These are phyloP conservation scores for Mormyrus proboscirostris DNA, from an alignment of 2,797 vertebrate species.

Conservation along the genomic window DNA sequence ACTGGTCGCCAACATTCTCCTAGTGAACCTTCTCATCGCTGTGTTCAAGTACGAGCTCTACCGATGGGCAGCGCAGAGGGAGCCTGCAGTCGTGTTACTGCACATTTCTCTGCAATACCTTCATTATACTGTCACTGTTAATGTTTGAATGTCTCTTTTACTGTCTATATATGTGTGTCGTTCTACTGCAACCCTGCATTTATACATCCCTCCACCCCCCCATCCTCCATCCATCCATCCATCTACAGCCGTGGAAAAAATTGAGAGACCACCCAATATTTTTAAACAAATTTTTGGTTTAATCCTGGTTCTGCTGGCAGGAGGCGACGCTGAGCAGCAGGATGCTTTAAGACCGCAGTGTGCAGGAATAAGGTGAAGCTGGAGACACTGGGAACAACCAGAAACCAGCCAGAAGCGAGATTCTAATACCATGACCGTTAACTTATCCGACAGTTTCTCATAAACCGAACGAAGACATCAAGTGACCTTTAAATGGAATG, in stretches of 20 bases:
- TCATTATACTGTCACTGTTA: neutral
- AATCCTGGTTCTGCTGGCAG: too few relatives aligned
- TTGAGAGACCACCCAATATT: too few relatives aligned
- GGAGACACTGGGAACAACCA: neutral
- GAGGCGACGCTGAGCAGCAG: too few relatives aligned
- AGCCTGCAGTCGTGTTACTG: neutral
- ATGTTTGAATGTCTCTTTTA: neutral
- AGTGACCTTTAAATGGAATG: neutral
- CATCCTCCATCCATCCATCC: too few relatives aligned
- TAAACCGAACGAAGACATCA: neutral
- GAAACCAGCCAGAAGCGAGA: neutral
- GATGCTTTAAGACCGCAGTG: neutral
- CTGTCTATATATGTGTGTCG: neutral
- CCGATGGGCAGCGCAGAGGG: neutral
- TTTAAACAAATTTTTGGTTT: too few relatives aligned
- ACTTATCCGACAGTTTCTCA: neutral
- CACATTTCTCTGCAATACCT: neutral
- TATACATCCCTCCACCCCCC: too few relatives aligned
- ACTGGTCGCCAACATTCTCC: conserved; percentile 92
- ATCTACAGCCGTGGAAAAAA: too few relatives aligned
- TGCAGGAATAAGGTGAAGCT: neutral
- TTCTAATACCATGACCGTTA: neutral
- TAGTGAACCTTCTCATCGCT: conserved; percentile 95
- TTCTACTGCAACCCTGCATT: too few relatives aligned
- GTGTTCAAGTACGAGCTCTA: conserved; percentile 85